A percentile compares a stretch with the other conserved stretches of the same genome.
Evolutionary conservation across 2,113 vertebrate species (phyloP).

Genomic region (Pagrus major): DNA sequence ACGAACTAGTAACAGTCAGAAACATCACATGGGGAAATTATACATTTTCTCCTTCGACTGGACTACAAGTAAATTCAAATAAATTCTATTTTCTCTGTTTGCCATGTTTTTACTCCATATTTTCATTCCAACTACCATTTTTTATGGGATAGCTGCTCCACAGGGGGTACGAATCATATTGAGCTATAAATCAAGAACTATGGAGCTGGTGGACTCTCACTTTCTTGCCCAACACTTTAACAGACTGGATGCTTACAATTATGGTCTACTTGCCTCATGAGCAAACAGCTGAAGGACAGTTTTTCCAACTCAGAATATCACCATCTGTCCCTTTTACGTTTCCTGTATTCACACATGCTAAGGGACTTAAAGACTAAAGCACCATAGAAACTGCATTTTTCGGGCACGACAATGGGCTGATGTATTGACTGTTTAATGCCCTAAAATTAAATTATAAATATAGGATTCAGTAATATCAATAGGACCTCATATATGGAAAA

Average conservation of each 20-base stretch:
- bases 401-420: background rate
- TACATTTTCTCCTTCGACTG: background rate
- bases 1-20: background rate
- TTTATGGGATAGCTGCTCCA: background rate
- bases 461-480: background rate
- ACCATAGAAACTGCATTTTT: background rate
- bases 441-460: background rate
- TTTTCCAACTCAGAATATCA: background rate
- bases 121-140: background rate
- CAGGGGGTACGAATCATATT: background rate
- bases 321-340: conserved; percentile 25
- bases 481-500: conserved; percentile 14
- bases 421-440: background rate
- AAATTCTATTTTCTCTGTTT: background rate
- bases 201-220: background rate
- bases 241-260: background rate
- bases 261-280: conserved; percentile 21
- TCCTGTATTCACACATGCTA: conserved; percentile 3
- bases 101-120: background rate
- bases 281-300: conserved; percentile 31
- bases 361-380: background rate
- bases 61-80: background rate
- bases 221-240: background rate
- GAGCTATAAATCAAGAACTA: background rate
- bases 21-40: background rate